These are phyloP conservation scores for Tridacna gigas DNA, from an alignment of 2,888 invertebrate species.

Conservation along the genomic window DNA sequence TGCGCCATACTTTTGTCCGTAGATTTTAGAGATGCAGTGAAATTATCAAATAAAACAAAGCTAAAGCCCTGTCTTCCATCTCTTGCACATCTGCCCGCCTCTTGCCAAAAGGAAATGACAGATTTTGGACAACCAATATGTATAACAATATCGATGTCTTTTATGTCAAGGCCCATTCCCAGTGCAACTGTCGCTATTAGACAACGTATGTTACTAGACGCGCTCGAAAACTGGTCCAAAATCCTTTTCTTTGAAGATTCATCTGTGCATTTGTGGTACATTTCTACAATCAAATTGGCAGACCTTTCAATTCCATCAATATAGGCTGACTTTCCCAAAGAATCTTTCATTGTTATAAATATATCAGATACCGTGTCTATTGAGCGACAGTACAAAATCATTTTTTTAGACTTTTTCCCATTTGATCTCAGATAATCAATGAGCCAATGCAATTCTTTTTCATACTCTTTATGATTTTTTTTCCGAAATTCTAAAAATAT, in stretches of 20 bases:
- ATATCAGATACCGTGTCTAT: conserved; percentile 56
- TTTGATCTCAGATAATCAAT: conserved; percentile 41
- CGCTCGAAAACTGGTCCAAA: too few relatives aligned
- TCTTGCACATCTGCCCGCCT: too few relatives aligned
- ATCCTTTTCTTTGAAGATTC: conserved; percentile 53
- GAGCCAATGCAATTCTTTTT: conserved; percentile 31
- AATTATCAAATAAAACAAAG: conserved; percentile 38
- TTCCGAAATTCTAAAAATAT: conserved; percentile 37
- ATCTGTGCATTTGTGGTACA: conserved; percentile 60
- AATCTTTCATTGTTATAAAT: conserved; percentile 47
- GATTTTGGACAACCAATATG: conserved; percentile 56
- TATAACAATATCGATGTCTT: conserved; percentile 46
- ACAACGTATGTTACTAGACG: conserved; percentile 44
- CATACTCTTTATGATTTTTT: conserved; percentile 17
- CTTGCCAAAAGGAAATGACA: conserved; percentile 50
- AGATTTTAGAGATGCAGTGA: conserved; percentile 40
- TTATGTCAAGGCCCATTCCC: conserved; percentile 61
- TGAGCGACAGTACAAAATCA: conserved; percentile 55
- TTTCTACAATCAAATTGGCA: conserved; percentile 59
- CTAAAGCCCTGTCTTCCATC: too few relatives aligned
- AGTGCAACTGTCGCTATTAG: conserved; percentile 53
- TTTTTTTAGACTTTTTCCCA: conserved; percentile 42
- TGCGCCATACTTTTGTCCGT: too few relatives aligned
- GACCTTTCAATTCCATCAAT: conserved; percentile 34
- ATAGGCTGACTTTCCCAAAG: conserved; percentile 45